Evolutionary conservation across 2,888 invertebrate species (phyloP), one percentile per base, ranked within the genome.

Genomic region (Cepaea hortensis): DNA sequence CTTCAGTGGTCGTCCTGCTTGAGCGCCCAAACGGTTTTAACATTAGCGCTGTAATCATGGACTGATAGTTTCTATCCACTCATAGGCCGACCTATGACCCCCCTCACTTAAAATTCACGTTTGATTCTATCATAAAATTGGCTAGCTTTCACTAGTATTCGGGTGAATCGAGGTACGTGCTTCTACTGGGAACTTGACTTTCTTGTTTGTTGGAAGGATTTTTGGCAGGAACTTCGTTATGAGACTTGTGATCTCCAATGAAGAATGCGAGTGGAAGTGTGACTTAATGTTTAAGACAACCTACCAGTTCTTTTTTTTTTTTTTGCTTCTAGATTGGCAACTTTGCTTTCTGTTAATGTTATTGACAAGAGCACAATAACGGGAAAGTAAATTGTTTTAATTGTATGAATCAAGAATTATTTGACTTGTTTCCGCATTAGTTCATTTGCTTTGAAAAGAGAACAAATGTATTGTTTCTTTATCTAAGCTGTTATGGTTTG

Each of bases 41-140:
- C 76, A 76, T 76, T 76, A 76, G 50, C 50, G 76, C 55, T 9
- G n/a, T 76, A n/a, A 76, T 76, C 50, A 55, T 46, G 55, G 50
- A 9, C 76, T 55, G 50, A 7, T 76, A 50, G 50, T 76, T 76
- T 50, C 55, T 55, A 20, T 20, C 76, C 76, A n/a, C 76, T 3
- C 55, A 9, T 9, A 55, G 7, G n/a, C 76, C 55, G 13, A n/a
- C 50, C 11, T 20, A 9, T 20, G 68, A 20, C 20, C n/a, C 50
- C 76, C 50, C 76, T 76, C n/a, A 50, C 76, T 76, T 50, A 55
- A 50, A 50, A 50, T 55, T n/a, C 76, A 50, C 50, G 76, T 55
- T 76, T 76, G 4, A 76, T 18, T 76, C 18, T 55, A 3, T 50
- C n/a, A 50, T 76, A 50, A 55, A 55, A 55, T 76, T n/a, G 3